Conservation (phyloP, 2,113 vertebrate genomes). For the Zosterops japonicus region DNA sequence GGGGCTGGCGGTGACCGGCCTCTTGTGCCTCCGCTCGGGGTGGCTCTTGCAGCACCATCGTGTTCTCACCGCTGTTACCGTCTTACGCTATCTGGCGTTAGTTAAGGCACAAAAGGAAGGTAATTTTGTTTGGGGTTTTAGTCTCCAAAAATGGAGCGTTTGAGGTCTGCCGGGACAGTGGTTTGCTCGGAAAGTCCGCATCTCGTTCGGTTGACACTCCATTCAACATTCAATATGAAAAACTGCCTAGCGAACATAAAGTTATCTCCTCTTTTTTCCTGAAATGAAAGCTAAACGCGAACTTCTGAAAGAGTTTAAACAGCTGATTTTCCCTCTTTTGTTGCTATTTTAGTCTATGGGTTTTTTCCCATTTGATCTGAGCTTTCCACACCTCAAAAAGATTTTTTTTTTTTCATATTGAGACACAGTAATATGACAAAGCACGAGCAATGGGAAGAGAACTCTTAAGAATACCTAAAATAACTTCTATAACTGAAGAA, state of each 20-base stretch:
- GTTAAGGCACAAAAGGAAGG: background rate
- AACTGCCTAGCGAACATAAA: background rate
- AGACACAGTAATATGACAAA: background rate
- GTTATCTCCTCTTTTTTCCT: background rate
- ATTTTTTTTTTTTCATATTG: background rate
- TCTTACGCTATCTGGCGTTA: rapidly evolving
- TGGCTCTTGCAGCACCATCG: background rate
- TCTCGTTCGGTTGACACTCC: background rate
- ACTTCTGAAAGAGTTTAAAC: background rate
- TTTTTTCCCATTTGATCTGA: background rate
- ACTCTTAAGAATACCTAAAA: background rate
- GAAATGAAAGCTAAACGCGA: background rate
- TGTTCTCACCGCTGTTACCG: rapidly evolving
- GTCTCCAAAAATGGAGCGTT: background rate
- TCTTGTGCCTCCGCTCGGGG: rapidly evolving
- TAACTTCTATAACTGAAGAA: background rate
- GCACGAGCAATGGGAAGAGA: background rate
- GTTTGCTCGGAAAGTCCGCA: background rate
- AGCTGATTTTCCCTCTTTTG: background rate
- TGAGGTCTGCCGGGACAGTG: background rate
- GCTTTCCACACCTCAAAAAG: background rate
- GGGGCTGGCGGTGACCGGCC: background rate
- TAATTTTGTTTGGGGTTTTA: background rate
- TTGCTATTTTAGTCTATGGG: background rate
- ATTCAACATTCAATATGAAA: background rate